Conservation (phyloP, 2,888 invertebrate species). For the Caenorhabditis angaria region DNA sequence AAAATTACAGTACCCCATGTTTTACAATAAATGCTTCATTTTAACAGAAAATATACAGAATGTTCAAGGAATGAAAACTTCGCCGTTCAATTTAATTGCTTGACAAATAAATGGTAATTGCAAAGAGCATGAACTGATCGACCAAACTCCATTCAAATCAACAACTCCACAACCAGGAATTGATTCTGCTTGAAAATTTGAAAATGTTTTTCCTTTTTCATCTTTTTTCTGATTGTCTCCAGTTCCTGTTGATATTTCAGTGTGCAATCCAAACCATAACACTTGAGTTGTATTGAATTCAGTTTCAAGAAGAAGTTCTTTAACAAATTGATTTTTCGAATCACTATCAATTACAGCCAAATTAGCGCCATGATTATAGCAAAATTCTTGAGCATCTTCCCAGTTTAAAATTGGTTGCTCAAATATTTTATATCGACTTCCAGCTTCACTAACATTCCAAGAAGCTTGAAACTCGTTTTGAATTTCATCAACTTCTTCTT, state of each 20-base stretch:
- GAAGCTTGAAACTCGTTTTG: conserved; percentile 11
- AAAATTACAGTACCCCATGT: not conserved
- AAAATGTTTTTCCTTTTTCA: conserved; percentile 1
- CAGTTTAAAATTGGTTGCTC: conserved; percentile 23
- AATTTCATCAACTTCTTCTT: not conserved
- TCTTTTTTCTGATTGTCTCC: not conserved
- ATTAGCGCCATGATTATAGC: conserved; percentile 20
- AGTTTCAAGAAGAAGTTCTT: not conserved
- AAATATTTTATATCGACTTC: conserved; percentile 26
- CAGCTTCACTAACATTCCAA: conserved; percentile 34
- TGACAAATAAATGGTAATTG: conserved; percentile 30
- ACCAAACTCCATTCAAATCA: conserved; percentile 20
- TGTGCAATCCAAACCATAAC: conserved; percentile 25
- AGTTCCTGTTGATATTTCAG: conserved; percentile 12
- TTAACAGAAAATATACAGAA: not conserved
- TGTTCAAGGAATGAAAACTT: not conserved
- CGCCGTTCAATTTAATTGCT: conserved; percentile 19
- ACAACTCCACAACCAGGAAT: conserved; percentile 21
- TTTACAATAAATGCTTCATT: not conserved
- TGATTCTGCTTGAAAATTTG: conserved; percentile 9
- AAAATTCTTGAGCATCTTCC: conserved; percentile 37
- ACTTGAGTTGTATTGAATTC: conserved; percentile 3
- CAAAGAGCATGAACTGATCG: conserved; percentile 18
- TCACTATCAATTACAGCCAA: conserved; percentile 30
- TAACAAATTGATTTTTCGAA: conserved; percentile 22